Percentiles rank a stretch among this genome's conserved stretches.
These are phyloP conservation scores for Dichetophora obliterata DNA, from an alignment of 2,888 invertebrate species.

Conservation along the genomic window DNA sequence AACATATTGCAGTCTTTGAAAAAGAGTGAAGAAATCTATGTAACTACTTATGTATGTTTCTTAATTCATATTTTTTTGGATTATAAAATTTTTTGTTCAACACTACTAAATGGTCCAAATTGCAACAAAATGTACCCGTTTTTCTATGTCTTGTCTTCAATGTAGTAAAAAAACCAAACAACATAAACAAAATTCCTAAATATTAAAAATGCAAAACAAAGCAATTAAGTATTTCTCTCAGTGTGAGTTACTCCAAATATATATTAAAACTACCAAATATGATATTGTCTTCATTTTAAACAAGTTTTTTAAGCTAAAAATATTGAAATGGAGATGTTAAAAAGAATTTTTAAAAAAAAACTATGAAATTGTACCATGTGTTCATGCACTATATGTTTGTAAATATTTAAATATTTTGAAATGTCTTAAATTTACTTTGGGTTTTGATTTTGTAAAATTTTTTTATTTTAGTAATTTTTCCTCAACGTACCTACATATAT, in stretches of 20 bases:
- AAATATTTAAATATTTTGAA: neutral
- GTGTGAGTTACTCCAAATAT: conserved; percentile 7
- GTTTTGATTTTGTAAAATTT: too few species aligned
- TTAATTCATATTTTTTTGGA: neutral
- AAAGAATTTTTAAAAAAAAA: neutral
- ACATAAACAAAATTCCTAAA: neutral
- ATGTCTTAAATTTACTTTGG: too few species aligned
- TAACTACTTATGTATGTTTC: conserved; percentile 39
- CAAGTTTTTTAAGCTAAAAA: too few species aligned
- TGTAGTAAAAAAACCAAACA: neutral
- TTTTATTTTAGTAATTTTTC: too few species aligned
- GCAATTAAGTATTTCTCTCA: conserved; percentile 1
- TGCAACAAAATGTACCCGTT: conserved; percentile 13
- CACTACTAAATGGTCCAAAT: conserved; percentile 21
- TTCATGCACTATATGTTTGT: neutral
- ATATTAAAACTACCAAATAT: neutral
- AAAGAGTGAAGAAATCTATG: conserved; percentile 6
- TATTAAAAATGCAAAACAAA: neutral
- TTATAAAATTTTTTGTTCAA: neutral
- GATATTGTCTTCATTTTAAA: neutral
- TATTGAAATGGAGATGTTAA: neutral
- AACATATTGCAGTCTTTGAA: neutral
- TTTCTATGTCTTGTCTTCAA: neutral
- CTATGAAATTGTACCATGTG: neutral
- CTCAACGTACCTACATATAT: neutral